These are phyloP conservation scores for Coregonus clupeaformis DNA, from an alignment of 2,113 vertebrate species.

Conservation along the genomic window DNA sequence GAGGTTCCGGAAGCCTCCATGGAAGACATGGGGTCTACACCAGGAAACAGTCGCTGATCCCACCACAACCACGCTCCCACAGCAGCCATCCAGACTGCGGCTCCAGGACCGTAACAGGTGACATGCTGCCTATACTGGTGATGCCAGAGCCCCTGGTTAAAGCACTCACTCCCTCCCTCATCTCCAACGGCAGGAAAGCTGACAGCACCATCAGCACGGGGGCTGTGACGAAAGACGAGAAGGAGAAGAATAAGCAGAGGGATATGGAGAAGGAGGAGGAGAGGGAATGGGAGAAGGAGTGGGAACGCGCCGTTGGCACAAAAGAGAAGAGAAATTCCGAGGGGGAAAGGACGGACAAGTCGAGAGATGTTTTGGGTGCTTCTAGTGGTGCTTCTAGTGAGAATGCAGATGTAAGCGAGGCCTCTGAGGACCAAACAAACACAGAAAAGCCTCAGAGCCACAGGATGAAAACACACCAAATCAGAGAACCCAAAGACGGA, in stretches of 20 bases:
- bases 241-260: not conserved
- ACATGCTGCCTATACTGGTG: slow-evolving; percentile 15
- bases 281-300: not conserved
- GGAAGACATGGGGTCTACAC: slow-evolving; percentile 47
- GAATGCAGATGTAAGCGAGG: not conserved
- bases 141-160: slow-evolving; percentile 13
- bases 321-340: not conserved
- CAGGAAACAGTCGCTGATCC: slow-evolving; percentile 40
- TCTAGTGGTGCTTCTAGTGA: not conserved
- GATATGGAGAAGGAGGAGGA: not conserved
- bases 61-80: not conserved
- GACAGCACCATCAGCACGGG: slow-evolving; percentile 4
- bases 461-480: not conserved
- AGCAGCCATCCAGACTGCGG: not conserved
- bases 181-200: slow-evolving; percentile 16
- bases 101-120: not conserved
- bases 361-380: not conserved
- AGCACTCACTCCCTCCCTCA: not conserved
- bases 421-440: not conserved
- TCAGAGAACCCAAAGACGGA: slow-evolving; percentile 2
- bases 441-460: not conserved
- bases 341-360: not conserved
- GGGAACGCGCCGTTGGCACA: not conserved
- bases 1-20: slow-evolving; percentile 42
- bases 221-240: not conserved